phyloP scores from a whole-genome alignment of 2,113 vertebrate genomes.

The Passer domesticus region DNA sequence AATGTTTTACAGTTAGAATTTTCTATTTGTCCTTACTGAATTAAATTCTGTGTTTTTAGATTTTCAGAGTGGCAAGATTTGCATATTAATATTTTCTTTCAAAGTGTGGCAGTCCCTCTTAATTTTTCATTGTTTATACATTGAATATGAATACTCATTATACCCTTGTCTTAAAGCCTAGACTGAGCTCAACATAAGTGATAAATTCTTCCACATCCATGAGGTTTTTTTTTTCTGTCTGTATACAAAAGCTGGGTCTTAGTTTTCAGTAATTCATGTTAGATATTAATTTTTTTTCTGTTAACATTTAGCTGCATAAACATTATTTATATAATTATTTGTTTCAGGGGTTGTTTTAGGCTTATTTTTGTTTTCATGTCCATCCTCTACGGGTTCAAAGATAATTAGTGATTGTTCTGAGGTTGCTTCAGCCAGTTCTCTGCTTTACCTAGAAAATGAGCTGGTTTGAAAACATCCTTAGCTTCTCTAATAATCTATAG shows the following conservation, averaged over 20 bases:
- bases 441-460: background rate
- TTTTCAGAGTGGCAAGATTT: background rate
- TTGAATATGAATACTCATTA: background rate
- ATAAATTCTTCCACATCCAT: background rate
- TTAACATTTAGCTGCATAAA: background rate
- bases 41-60: background rate
- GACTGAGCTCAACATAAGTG: background rate
- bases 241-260: background rate
- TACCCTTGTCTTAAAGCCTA: background rate
- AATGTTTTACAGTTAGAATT: background rate
- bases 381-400: background rate
- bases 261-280: background rate
- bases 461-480: background rate
- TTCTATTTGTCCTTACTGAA: background rate
- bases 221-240: background rate
- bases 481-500: background rate
- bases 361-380: background rate
- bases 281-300: background rate
- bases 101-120: background rate
- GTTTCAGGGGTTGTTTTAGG: background rate
- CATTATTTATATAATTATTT: background rate
- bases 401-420: background rate
- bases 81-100: background rate
- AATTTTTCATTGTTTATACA: background rate
- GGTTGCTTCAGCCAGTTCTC: background rate